Evolutionary conservation across 2,113 vertebrate species (phyloP).

Genomic region (Apodemus sylvaticus): DNA sequence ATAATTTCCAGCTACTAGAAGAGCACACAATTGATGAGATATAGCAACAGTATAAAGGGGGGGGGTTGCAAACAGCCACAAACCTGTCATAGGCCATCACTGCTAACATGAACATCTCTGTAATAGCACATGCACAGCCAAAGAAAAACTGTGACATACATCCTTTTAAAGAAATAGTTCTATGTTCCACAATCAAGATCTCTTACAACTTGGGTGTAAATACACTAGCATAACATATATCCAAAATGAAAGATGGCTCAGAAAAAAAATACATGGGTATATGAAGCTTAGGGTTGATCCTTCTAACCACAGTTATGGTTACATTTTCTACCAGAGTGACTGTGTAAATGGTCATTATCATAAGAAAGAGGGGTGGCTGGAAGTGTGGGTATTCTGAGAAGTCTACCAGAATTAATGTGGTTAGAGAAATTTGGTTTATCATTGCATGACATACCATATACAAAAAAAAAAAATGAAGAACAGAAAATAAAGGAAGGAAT

Average conservation of each 20-base stretch:
- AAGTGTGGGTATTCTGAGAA: slow-evolving; percentile 65
- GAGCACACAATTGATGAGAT: not conserved
- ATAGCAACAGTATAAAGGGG: slow-evolving; percentile 17
- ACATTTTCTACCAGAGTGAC: slow-evolving; percentile 65
- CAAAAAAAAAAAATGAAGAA: not conserved
- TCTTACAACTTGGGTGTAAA: slow-evolving; percentile 68
- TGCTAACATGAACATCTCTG: slow-evolving; percentile 65
- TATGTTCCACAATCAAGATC: slow-evolving; percentile 59
- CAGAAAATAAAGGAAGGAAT: not conserved
- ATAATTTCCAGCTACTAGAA: slow-evolving; percentile 57
- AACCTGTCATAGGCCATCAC: slow-evolving; percentile 73
- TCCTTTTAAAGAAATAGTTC: slow-evolving; percentile 61
- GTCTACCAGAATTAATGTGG: slow-evolving; percentile 53
- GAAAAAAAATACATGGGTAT: slow-evolving; percentile 76
- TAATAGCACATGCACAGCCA: slow-evolving; percentile 56
- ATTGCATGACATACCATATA: not conserved
- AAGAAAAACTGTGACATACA: slow-evolving; percentile 75
- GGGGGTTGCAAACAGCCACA: slow-evolving; percentile 40
- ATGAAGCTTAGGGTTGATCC: slow-evolving; percentile 61
- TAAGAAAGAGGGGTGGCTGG: slow-evolving; percentile 25
- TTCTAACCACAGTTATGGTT: slow-evolving; percentile 57
- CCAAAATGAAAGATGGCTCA: slow-evolving; percentile 68
- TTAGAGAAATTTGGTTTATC: slow-evolving; percentile 55
- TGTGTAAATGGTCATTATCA: slow-evolving; percentile 53
- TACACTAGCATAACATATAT: slow-evolving; percentile 69